Evolutionary conservation across 2,113 vertebrate species (phyloP), one percentile per base, ranked within the genome.

Genomic region (Melanerpes aurifrons): DNA sequence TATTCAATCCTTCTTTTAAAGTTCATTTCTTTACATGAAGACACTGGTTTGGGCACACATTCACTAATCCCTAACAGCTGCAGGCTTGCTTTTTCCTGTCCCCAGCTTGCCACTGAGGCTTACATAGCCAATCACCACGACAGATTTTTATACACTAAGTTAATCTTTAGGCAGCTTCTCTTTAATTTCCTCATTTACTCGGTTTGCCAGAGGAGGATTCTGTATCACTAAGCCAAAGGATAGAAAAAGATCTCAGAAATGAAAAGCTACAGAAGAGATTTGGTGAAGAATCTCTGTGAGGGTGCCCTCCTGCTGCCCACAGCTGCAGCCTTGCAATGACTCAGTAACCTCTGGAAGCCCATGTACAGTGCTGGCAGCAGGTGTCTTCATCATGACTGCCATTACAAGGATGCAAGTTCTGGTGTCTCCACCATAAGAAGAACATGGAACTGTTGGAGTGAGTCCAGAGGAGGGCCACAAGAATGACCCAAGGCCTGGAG

Each of bases 101-200:
- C 25, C 28, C 45, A 77, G 48, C 26, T 57, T 86, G 66, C 62
- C 25, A 1, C 58, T 74, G 75, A 35, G 57, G 72, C 31, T 96
- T 35, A 74, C 4, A 13, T 32, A 86, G 43, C 89, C 79, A 87
- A 69, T 78, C 64, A 63, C 61, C 72, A 71, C 0, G 0, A 8
- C 0, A 1, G 31, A 58, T 75, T 92, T 74, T 83, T 48, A 77
- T 2, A 71, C 7, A 50, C 19, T 25, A 80, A 83, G 24, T 48
- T 85, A 68, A 86, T 61, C 25, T 80, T 71, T 5, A 74, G 61
- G 57, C 25, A 71, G 31, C 37, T 87, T 77, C 91, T 83, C 64
- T 90, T 81, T 58, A 74, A 91, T 92, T 92, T 93, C 82, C 84
- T 93, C n/a, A 64, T 85, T 91, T 91, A 37, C 11, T 76, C 82